These are phyloP conservation scores for Volucella bombylans DNA, from an alignment of 2,888 invertebrate genomes.

Conservation along the genomic window DNA sequence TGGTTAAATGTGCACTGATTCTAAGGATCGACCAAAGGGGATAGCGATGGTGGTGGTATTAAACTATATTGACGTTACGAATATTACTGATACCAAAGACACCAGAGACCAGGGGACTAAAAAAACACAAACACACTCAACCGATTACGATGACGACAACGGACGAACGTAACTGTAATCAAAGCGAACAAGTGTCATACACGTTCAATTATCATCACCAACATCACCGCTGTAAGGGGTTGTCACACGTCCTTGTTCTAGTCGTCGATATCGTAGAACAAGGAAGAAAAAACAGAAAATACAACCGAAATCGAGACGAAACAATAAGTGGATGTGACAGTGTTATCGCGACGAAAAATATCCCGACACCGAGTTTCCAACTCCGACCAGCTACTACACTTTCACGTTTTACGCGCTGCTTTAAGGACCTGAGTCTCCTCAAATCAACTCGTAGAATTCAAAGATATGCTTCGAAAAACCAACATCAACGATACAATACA, in stretches of 20 bases:
- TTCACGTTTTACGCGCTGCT: not conserved
- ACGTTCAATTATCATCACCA: conserved; percentile 64
- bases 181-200: conserved; percentile 72
- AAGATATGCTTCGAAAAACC: conserved; percentile 17
- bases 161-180: conserved; percentile 53
- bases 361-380: conserved; percentile 1
- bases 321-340: conserved; percentile 36
- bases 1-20: conserved; percentile 1
- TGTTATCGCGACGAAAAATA: conserved; percentile 27
- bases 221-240: conserved; percentile 28
- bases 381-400: not conserved
- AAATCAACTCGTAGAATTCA: conserved; percentile 1
- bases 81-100: not conserved
- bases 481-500: conserved; percentile 5
- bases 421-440: conserved; percentile 17
- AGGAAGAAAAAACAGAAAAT: conserved; percentile 2
- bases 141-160: conserved; percentile 4
- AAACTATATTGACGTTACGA: conserved; percentile 30
- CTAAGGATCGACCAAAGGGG: not conserved
- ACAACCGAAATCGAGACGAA: not conserved
- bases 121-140: too few species aligned
- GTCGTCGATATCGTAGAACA: conserved; percentile 39
- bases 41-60: not conserved
- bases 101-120: too few species aligned
- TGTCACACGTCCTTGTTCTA: conserved; percentile 33